Conservation (phyloP, 2,888 invertebrate genomes). For the Diabrotica balteata region DNA sequence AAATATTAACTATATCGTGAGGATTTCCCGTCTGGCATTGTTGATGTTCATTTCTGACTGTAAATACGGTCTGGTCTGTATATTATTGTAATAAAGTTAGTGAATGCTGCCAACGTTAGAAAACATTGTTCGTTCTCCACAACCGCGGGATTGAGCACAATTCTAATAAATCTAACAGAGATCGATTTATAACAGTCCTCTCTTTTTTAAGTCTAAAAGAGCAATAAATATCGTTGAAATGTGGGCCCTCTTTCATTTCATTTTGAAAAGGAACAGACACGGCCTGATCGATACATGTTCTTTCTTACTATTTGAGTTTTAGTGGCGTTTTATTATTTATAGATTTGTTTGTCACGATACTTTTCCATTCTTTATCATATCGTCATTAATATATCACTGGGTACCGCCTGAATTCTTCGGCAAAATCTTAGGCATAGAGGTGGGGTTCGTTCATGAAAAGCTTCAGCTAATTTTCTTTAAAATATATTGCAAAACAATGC, state of each 20-base stretch:
- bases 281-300: slow-evolving; percentile 40
- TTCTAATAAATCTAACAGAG: slow-evolving; percentile 32
- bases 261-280: slow-evolving; percentile 39
- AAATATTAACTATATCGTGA: neutral
- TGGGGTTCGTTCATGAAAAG: neutral
- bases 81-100: neutral
- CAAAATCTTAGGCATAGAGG: slow-evolving; percentile 32
- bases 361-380: slow-evolving; percentile 59
- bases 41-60: no score
- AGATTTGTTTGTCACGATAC: slow-evolving; percentile 59
- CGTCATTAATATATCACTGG: slow-evolving; percentile 59
- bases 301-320: slow-evolving; percentile 32
- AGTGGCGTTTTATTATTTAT: slow-evolving; percentile 56
- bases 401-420: slow-evolving; percentile 57
- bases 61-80: no score
- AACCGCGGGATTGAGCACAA: slow-evolving; percentile 22
- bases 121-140: neutral
- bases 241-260: slow-evolving; percentile 39
- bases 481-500: no score
- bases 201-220: slow-evolving; percentile 36
- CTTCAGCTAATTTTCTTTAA: no score
- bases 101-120: neutral
- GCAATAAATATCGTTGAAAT: slow-evolving; percentile 41
- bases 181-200: slow-evolving; percentile 36
- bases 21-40: no score